Conservation (phyloP, 30 jellyfish, hydroid and myxozoan species). For the Pelagia noctiluca region DNA sequence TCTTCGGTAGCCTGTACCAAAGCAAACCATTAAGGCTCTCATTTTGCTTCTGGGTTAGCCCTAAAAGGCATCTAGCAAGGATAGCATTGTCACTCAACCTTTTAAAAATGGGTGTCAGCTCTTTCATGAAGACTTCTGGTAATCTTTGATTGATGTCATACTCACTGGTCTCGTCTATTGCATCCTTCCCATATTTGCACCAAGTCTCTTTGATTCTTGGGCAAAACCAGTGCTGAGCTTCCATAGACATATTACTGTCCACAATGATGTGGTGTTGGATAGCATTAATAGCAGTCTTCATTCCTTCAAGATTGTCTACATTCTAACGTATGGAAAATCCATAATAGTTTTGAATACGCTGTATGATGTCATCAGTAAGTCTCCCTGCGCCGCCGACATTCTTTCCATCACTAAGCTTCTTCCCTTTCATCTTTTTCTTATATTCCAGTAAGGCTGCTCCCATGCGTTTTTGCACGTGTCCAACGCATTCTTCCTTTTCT, state of each 20-base stretch:
- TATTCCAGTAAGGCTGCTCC: no score
- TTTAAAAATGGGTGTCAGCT: constrained; percentile 7
- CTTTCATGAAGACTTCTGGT: constrained; percentile 8
- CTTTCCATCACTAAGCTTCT: no score
- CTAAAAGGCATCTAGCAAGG: constrained; percentile 28
- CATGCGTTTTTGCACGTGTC: no score
- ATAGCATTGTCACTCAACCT: constrained; percentile 22
- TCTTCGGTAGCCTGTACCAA: constrained; percentile 65
- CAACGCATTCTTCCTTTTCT: constrained; percentile 20
- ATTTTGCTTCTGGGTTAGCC: constrained; percentile 63
- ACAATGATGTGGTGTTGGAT: constrained; percentile 22
- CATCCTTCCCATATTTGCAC: constrained; percentile 55
- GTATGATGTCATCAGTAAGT: background rate
- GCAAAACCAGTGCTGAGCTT: constrained; percentile 39
- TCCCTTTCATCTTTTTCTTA: no score
- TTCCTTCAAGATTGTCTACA: constrained; percentile 13
- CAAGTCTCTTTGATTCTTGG: constrained; percentile 14
- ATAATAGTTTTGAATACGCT: background rate
- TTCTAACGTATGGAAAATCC: constrained; percentile 11
- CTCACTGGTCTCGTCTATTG: background rate
- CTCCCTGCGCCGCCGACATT: no score
- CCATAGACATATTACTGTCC: background rate
- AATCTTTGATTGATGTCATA: constrained; percentile 28
- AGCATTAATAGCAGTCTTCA: constrained; percentile 4
- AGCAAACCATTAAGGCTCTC: constrained; percentile 53